phyloP scores from a whole-genome alignment of 2,113 vertebrate genomes.

The Baryphthengus martii region DNA sequence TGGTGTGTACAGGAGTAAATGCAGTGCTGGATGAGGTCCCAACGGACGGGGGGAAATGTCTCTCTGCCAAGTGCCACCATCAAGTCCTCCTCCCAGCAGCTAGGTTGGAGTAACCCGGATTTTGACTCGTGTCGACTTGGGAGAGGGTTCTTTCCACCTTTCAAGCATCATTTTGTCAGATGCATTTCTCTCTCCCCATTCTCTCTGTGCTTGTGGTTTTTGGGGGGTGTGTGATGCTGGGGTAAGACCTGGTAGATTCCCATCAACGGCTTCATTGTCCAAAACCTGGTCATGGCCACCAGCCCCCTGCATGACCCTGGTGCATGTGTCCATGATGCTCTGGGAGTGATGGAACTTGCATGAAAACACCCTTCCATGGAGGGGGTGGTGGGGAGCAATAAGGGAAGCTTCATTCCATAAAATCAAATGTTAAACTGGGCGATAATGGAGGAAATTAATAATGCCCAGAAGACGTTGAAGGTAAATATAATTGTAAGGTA shows the following conservation, averaged over 20 bases:
- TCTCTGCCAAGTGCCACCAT: neutral
- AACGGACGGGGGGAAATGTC: neutral
- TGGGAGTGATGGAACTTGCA: fast-evolving
- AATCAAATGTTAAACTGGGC: neutral
- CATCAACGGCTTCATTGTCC: neutral
- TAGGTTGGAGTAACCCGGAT: fast-evolving
- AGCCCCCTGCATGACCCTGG: fast-evolving
- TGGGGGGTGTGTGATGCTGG: slow-evolving; percentile 57
- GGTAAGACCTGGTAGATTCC: neutral
- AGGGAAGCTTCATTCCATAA: neutral
- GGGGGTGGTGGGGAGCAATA: neutral
- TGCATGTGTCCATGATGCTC: fast-evolving
- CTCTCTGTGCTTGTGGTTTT: neutral
- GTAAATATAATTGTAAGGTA: slow-evolving; percentile 53
- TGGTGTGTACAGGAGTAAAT: neutral
- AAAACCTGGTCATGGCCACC: fast-evolving
- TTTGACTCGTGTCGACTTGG: neutral
- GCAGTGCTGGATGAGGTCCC: neutral
- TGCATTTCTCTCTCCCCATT: neutral
- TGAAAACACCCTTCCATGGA: neutral
- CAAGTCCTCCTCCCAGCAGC: neutral
- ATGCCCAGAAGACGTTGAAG: slow-evolving; percentile 24
- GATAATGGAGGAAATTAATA: slow-evolving; percentile 40
- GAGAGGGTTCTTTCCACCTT: neutral
- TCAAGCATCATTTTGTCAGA: neutral